These are phyloP conservation scores for Drosophila phalerata DNA, from an alignment of 2,888 invertebrate species.

Conservation along the genomic window DNA sequence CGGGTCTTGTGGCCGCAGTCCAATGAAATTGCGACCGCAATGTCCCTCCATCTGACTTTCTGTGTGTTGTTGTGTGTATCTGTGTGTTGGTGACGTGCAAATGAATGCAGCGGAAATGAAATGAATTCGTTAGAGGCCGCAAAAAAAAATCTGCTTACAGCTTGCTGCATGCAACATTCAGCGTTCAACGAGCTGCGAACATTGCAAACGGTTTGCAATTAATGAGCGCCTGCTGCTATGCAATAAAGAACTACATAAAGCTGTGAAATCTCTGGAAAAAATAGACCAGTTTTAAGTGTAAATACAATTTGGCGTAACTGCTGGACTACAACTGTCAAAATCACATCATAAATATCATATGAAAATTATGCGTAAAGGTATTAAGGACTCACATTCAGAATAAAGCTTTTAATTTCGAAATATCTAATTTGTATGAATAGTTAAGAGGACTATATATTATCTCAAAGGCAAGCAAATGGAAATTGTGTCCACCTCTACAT, in stretches of 20 bases:
- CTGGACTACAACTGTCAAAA: constrained; percentile 36
- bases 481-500: background rate
- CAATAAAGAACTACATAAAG: constrained; percentile 47
- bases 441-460: background rate
- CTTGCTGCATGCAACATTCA: constrained; percentile 37
- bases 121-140: constrained; percentile 77
- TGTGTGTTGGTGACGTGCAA: constrained; percentile 68
- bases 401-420: background rate
- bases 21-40: constrained; percentile 80
- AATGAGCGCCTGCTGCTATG: constrained; percentile 65
- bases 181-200: constrained; percentile 72
- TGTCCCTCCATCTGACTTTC: constrained; percentile 47
- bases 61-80: background rate
- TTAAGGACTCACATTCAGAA: background rate
- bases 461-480: background rate
- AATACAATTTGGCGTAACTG: constrained; percentile 33
- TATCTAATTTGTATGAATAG: too few relatives aligned
- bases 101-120: constrained; percentile 79
- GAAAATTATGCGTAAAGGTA: background rate
- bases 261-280: constrained; percentile 36
- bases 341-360: constrained; percentile 39
- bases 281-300: constrained; percentile 31
- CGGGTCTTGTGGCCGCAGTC: constrained; percentile 73
- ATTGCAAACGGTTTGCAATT: constrained; percentile 76
- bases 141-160: constrained; percentile 44